Percentiles rank a stretch among this genome's conserved stretches.
phyloP scores from a whole-genome alignment of 2,113 vertebrate genomes.

The Epinephelus cyanopodus region DNA sequence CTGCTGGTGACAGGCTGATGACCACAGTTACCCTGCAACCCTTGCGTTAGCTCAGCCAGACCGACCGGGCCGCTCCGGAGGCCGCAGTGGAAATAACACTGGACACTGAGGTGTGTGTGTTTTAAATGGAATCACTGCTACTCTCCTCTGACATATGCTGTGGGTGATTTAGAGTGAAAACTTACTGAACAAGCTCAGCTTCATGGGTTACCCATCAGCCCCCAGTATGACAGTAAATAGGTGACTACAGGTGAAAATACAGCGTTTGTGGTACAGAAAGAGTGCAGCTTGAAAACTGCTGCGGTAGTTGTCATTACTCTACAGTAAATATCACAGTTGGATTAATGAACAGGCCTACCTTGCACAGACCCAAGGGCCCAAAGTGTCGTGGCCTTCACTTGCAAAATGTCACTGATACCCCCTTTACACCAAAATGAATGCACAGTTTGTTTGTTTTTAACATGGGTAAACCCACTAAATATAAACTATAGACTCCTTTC shows the following conservation, averaged over 20 bases:
- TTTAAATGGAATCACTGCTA: slow-evolving; percentile 16
- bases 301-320: no score
- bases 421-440: no score
- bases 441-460: no score
- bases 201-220: slow-evolving; percentile 5
- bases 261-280: not conserved
- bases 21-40: slow-evolving; percentile 62
- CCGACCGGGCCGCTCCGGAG: not conserved
- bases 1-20: slow-evolving; percentile 69
- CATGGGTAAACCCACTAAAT: no score
- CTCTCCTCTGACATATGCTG: slow-evolving; percentile 30
- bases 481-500: no score
- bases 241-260: not conserved
- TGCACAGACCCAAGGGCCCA: no score
- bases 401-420: no score
- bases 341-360: no score
- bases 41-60: slow-evolving; percentile 43
- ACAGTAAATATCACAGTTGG: no score
- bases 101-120: slow-evolving; percentile 14
- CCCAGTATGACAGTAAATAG: slow-evolving; percentile 19
- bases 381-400: no score
- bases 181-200: slow-evolving; percentile 1
- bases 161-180: slow-evolving; percentile 41
- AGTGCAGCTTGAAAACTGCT: not conserved
- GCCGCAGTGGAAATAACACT: slow-evolving; percentile 37